Base-by-base conservation (phyloP, 2,888 invertebrate species). In the Myathropa florea region DNA sequence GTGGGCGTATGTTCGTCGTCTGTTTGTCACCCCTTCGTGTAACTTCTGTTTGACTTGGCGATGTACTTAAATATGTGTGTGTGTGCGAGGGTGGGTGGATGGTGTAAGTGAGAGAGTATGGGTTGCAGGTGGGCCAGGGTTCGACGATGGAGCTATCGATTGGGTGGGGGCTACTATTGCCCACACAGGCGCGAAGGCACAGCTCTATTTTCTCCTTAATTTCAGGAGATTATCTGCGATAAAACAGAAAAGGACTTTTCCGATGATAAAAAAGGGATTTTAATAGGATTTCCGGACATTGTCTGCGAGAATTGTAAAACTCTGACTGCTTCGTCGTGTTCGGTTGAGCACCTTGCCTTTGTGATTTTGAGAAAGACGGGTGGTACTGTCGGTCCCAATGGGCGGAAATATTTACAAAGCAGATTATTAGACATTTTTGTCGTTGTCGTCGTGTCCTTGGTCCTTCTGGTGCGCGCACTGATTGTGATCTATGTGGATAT, bases 261-360 rank as follows among this genome's bases (percentile, higher is more conserved):
- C 53, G 71, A 64, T 82, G 78, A 83, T 86, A 75, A 83, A 86
- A 77, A 75, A 79, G 78, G 79, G 75, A 83, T 86, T 86, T 83
- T 83, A 86, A 83, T 83, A 86, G 86, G 86, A 86, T 86, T 86
- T 86, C 86, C 86, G 86, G 86, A 86, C 78, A 83, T 78, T 83
- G 86, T 86, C 86, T 86, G 83, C 55, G 71, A 86, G 82, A 46
- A 46, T 86, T 86, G 18, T 36, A 23, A 23, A 57, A 24, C 53
- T 61, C 36, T 53, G 67, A 61, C 64, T 46, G 46, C 46, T 46
- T 7, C 61, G 63, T 84, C 71, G 68, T 82, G 78, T 18, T 46
- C 59, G 36, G 70, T 83, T 75, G 86, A 75, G 71, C 78, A 70
- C 60, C 71, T 39, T 71, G 59, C 83, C 72, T 70, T 83, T 86